These are phyloP conservation scores for Lasioglossum pauxillum DNA, from an alignment of 2,888 invertebrate species.

Conservation along the genomic window DNA sequence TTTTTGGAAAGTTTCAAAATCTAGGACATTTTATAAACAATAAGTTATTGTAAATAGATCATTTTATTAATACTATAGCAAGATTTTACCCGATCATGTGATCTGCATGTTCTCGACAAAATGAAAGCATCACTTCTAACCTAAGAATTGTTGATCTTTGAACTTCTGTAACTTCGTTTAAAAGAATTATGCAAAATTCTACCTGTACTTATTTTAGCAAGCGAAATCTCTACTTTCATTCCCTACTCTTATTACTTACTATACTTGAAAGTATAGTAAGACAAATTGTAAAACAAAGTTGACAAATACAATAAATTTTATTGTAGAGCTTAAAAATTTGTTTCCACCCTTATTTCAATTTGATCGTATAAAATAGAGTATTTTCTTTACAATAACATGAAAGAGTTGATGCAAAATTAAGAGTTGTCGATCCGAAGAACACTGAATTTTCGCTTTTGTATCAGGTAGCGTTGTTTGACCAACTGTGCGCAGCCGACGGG, in stretches of 20 bases:
- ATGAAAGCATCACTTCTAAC: background rate
- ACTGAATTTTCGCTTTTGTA: background rate
- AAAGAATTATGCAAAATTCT: background rate
- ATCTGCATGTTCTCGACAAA: background rate
- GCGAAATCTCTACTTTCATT: background rate
- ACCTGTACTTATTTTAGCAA: background rate
- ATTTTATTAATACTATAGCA: background rate
- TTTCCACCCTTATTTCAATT: background rate
- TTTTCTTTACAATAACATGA: background rate
- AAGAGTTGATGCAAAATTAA: background rate
- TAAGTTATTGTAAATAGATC: background rate
- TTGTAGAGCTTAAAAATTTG: background rate
- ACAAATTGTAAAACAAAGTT: too few species aligned
- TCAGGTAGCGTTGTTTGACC: background rate
- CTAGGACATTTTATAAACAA: too few species aligned
- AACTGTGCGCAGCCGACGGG: background rate
- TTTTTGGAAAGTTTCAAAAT: background rate
- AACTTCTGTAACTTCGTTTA: background rate
- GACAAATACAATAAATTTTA: background rate
- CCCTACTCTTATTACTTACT: too few species aligned
- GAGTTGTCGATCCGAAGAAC: background rate
- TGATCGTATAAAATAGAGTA: background rate
- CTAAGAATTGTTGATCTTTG: background rate
- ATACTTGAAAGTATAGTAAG: too few species aligned
- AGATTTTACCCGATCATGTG: background rate